Conservation (phyloP, 2,888 invertebrate species). For the Pasiphila rectangulata region DNA sequence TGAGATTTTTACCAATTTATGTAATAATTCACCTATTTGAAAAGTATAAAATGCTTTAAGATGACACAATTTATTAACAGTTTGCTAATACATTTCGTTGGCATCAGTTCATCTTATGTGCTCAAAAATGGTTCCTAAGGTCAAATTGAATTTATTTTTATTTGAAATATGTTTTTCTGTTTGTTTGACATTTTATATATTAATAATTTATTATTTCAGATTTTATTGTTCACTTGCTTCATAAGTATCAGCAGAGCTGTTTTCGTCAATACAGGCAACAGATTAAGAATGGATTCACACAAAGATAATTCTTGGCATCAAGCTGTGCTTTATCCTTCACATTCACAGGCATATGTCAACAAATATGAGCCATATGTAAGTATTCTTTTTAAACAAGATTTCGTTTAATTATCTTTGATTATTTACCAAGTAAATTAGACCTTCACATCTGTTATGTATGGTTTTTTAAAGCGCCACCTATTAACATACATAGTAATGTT, state of each 20-base stretch:
- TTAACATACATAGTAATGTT: no score
- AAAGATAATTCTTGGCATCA: slow-evolving; percentile 51
- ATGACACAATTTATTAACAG: slow-evolving; percentile 60
- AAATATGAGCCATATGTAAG: slow-evolving; percentile 63
- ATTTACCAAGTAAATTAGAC: no score
- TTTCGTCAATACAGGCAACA: slow-evolving; percentile 48
- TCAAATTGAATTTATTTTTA: slow-evolving; percentile 33
- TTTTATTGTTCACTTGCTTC: slow-evolving; percentile 52
- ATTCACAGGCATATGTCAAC: slow-evolving; percentile 43
- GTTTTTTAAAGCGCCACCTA: no score
- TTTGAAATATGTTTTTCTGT: no score
- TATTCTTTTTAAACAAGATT: no score
- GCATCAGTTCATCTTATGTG: slow-evolving; percentile 62
- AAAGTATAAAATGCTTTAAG: slow-evolving; percentile 74
- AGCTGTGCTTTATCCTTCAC: slow-evolving; percentile 58
- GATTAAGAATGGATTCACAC: slow-evolving; percentile 16
- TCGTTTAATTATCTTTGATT: no score
- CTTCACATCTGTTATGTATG: no score
- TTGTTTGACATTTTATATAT: not conserved
- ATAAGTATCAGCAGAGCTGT: slow-evolving; percentile 51
- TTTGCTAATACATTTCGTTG: slow-evolving; percentile 60
- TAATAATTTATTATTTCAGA: slow-evolving; percentile 46
- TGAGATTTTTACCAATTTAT: slow-evolving; percentile 65
- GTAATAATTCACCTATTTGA: slow-evolving; percentile 65
- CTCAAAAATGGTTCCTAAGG: slow-evolving; percentile 60